These are phyloP conservation scores for Calidris pugnax DNA, from an alignment of 2,113 vertebrate species.

Conservation along the genomic window DNA sequence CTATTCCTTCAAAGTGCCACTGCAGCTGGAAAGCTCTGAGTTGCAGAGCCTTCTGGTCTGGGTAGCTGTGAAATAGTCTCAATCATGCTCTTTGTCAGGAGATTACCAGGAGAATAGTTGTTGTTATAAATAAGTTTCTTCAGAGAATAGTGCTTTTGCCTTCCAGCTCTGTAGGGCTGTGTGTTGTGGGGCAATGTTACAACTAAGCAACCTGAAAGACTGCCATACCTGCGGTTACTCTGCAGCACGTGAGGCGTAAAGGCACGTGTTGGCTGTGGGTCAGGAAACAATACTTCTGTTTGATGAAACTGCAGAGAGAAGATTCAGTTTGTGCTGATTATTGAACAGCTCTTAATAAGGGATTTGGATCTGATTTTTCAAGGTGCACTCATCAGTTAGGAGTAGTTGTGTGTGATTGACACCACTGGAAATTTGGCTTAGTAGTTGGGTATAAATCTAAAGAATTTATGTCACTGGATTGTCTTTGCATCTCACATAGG, in stretches of 20 bases:
- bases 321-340: background rate
- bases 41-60: background rate
- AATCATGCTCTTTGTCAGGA: background rate
- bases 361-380: background rate
- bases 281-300: background rate
- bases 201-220: background rate
- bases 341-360: background rate
- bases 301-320: background rate
- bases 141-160: background rate
- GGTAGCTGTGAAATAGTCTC: background rate
- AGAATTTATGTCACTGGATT: background rate
- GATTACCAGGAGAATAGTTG: accelerated
- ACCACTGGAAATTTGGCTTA: background rate
- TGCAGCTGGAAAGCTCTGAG: background rate
- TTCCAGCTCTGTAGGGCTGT: background rate
- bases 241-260: too few relatives aligned
- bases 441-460: background rate
- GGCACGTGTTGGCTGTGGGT: background rate
- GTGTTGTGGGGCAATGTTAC: background rate
- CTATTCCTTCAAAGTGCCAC: background rate
- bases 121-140: background rate
- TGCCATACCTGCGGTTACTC: background rate
- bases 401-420: background rate
- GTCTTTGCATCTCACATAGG: background rate
- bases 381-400: background rate